Base-by-base conservation (phyloP, 2,113 vertebrate genomes). In the Percina caprodes region DNA sequence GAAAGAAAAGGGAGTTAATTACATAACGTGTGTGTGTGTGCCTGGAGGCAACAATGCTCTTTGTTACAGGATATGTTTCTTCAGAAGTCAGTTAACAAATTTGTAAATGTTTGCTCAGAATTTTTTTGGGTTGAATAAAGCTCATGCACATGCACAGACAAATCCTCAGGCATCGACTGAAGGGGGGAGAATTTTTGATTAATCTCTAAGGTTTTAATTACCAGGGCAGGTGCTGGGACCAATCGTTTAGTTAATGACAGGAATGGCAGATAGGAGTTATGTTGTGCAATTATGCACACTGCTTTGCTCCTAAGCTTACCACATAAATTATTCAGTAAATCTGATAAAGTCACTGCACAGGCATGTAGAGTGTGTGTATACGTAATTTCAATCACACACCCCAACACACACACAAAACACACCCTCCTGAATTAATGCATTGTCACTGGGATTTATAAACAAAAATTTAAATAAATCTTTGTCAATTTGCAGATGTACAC, bases 201-300 rank as follows among this genome's bases (percentile, higher is more conserved):
- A 83, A 94, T 89, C 76, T 90, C 69, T 21, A 46, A 78, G 83
- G 79, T 92, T 93, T 92, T 91, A 92, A 93, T 92, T 91, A 91
- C 77, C 78, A 58, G 84, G 79, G 82, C 69, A 85, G 82, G 84
- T 88, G 79, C 88, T 86, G 80, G 78, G 85, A 91, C 80, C 79
- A 86, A 67, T 82, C 65, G 58, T 90, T 90, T 87, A 61, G 68
- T 85, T 87, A 92, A 92, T 88, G 83, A 70, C 77, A 87, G 58
- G 49, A 69, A 74, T 86, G 88, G 74, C 85, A 83, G 84, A 83
- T 77, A 82, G 74, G 86, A 92, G 52, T 80, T 79, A 90, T 90
- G 84, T 80, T 79, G 70, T 75, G 77, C 85, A 89, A 90, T 93
- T 93, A 91, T 83, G 77, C 78, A 83, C 86, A 73, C 65, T 75